Evolutionary conservation across 2,888 invertebrate genomes (phyloP), one percentile per base, ranked within the genome.

Genomic region (Panzeria rudis): DNA sequence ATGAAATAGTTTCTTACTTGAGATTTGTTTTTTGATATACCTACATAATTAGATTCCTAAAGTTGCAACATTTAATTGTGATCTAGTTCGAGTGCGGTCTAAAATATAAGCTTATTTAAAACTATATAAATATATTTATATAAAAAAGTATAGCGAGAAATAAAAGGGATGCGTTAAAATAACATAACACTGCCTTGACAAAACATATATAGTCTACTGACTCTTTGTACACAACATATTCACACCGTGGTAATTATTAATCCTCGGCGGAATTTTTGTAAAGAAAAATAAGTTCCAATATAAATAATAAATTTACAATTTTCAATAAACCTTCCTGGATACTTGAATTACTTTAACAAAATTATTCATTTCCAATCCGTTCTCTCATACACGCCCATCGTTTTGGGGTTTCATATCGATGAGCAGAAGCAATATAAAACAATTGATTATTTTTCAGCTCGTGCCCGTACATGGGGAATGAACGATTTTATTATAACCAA

Each of bases 391-490:
- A 54, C 35, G 52, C 29, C 11, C 13, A 44, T 38, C 23, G n/a
- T 52, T 64, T 54, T 52, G 15, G n/a, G 20, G 50, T 54, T 72
- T 72, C 15, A 38, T 72, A 72, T 80, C 62, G 72, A 50, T 73
- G 72, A 80, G 38, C 47, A 62, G 23, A 25, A 72, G 17, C 20
- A 79, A 59, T 59, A 68, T 54, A 72, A 77, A 72, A 73, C 80
- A 80, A 80, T 68, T 80, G 80, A 66, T 80, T 59, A 80, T 73
- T 59, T 66, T 62, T 54, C 62, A 17, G 35, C 44, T 79, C 13
- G n/a, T 71, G 44, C 25, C 8, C 56, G 54, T 56, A 41, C 20
- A 68, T 17, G 47, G 32, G 59, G 11, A 52, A 41, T 29, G 47
- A 61, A 38, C 20, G 66, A 41, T 81, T 81, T 68, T 75, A 47